Base-by-base conservation (phyloP, 2,113 vertebrate species). In the Megalops atlanticus region DNA sequence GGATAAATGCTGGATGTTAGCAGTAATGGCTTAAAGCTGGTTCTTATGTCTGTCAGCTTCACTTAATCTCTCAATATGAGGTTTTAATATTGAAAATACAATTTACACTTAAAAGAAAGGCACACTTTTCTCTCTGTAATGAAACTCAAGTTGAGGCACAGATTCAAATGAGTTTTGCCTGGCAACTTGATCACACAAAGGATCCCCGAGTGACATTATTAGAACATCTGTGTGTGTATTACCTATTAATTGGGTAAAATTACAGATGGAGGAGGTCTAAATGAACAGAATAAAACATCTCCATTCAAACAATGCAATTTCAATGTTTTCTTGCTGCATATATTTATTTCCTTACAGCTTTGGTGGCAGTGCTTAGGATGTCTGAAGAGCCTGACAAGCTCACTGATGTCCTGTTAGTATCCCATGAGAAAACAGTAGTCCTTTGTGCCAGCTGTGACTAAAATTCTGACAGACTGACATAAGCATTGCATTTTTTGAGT, bases 1-100 rank as follows among this genome's bases (percentile, higher is more conserved):
- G 71, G 71, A 73, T 40, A 73, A 73, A 73, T 24, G n/a, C 35
- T 64, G 54, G 49, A 68, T 78, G 38, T 45, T 54, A 40, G 64
- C n/a, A 31, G 40, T 69, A 78, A 33, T 43, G 27, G 31, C 35
- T 52, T 58, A 33, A 54, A 64, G n/a, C 58, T 31, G 24, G n/a
- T 64, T 58, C n/a, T 64, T 64, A 31, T 2, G 58, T 33, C 31
- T 16, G 27, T 78, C 58, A 21, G 36, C 39, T 43, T 43, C 7
- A 54, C 24, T 43, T 14, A 43, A 38, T 38, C 45, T 18, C 43
- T 14, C 31, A 45, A 71, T 40, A 24, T 31, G 24, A 31, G n/a
- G 71, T 73, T 76, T 49, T 76, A 16, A 54, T 3, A 52, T 10
- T 11, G 58, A 11, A 64, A 64, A 27, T 11, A 64, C 31, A 31